Conservation (phyloP, 2,113 vertebrate genomes). For the Poeciliopsis turrubarensis region DNA sequence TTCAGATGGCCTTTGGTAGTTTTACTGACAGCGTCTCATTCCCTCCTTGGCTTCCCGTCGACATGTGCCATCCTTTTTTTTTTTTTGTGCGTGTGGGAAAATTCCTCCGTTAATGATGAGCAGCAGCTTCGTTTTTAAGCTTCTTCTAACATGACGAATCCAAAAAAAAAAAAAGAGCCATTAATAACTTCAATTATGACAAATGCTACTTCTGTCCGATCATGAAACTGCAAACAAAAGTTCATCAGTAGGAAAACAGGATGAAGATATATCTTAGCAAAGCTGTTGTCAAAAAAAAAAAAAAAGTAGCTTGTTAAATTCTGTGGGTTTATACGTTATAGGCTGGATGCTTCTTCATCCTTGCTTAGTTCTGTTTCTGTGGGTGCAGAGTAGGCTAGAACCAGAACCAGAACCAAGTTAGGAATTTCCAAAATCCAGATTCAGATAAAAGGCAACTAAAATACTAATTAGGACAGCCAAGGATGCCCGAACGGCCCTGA, state of each 20-base stretch:
- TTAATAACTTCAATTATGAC: background rate
- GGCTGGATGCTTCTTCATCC: too few relatives aligned
- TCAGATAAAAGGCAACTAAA: too few relatives aligned
- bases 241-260: background rate
- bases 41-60: background rate
- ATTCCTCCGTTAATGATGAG: background rate
- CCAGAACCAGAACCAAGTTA: too few relatives aligned
- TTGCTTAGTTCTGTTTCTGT: too few relatives aligned
- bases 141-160: background rate
- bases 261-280: background rate
- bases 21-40: conserved; percentile 21
- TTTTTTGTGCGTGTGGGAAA: background rate
- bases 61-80: conserved; percentile 1
- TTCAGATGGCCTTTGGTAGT: conserved; percentile 28
- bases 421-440: too few relatives aligned
- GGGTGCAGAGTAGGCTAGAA: too few relatives aligned
- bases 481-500: too few relatives aligned
- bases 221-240: background rate
- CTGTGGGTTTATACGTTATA: background rate
- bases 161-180: background rate
- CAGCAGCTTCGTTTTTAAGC: background rate
- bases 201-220: background rate
- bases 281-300: background rate
- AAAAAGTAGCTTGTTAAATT: background rate
- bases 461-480: too few relatives aligned